Evolutionary conservation across 2,888 invertebrate species (phyloP).

Genomic region (Enchytraeus crypticus): DNA sequence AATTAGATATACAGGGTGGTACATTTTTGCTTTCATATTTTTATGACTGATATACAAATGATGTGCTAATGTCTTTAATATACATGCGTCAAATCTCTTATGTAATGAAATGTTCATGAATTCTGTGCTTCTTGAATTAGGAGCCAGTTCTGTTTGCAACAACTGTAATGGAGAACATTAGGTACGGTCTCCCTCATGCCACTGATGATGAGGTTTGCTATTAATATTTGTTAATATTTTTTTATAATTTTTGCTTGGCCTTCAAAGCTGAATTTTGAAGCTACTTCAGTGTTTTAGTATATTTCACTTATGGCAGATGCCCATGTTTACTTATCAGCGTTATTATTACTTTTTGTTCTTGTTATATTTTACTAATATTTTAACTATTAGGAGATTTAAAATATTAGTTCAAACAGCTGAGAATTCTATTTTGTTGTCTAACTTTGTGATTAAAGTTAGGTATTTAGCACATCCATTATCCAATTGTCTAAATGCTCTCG

Average conservation of each 20-base stretch:
- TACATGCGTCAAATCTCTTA: too few relatives aligned
- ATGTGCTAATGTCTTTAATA: too few relatives aligned
- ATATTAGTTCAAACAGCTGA: too few relatives aligned
- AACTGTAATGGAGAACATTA: slow-evolving; percentile 81
- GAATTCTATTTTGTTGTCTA: too few relatives aligned
- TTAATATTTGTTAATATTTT: slow-evolving; percentile 3
- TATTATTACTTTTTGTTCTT: background rate
- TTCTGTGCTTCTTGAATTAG: slow-evolving; percentile 58
- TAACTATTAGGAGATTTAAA: background rate
- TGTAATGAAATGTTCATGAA: too few relatives aligned
- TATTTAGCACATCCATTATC: too few relatives aligned
- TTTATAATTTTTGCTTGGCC: too few relatives aligned
- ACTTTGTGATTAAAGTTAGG: too few relatives aligned
- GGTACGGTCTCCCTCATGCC: slow-evolving; percentile 64
- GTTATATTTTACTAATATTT: background rate
- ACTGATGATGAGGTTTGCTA: slow-evolving; percentile 55
- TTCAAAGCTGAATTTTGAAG: background rate
- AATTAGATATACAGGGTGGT: too few relatives aligned
- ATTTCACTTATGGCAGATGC: background rate
- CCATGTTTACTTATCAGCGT: background rate
- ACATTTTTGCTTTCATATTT: too few relatives aligned
- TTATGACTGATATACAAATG: too few relatives aligned
- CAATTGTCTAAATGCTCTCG: too few relatives aligned
- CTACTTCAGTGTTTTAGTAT: background rate
- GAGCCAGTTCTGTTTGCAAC: slow-evolving; percentile 86